phyloP scores from a whole-genome alignment of 2,888 invertebrate genomes.

The Gortyna flavago region DNA sequence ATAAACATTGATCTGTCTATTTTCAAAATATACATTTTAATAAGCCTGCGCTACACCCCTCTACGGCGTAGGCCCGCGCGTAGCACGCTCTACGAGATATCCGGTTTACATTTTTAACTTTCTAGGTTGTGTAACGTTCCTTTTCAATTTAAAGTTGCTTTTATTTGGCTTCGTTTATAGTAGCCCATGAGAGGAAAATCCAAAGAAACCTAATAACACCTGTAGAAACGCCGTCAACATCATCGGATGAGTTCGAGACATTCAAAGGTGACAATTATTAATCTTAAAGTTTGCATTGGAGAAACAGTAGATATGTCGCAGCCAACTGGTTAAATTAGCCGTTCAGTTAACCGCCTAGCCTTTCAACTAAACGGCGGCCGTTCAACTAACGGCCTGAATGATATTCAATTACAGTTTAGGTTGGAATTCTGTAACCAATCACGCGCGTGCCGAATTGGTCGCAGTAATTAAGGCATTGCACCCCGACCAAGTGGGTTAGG shows the following conservation, averaged over 20 bases:
- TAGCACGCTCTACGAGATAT: conserved; percentile 23
- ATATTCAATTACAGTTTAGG: too few relatives aligned
- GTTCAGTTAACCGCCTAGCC: too few relatives aligned
- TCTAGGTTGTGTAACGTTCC: background rate
- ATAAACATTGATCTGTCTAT: background rate
- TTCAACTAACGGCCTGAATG: too few relatives aligned
- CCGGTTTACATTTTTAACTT: background rate
- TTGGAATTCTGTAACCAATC: too few relatives aligned
- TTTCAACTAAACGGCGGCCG: too few relatives aligned
- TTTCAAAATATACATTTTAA: background rate
- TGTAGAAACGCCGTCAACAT: background rate
- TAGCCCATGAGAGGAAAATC: background rate
- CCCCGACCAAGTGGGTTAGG: too few relatives aligned
- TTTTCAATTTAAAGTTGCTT: background rate
- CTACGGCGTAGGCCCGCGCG: conserved; percentile 31
- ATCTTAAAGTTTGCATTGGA: background rate
- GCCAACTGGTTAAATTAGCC: too few relatives aligned
- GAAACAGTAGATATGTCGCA: too few relatives aligned
- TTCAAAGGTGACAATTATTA: background rate
- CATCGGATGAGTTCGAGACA: background rate
- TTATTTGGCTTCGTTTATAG: background rate
- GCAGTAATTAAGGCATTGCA: too few relatives aligned
- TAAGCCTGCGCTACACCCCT: conserved; percentile 17
- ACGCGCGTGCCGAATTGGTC: too few relatives aligned
- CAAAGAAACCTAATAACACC: background rate